These are phyloP conservation scores for Erebia palarica DNA, from an alignment of 2,888 invertebrate genomes.

Conservation along the genomic window DNA sequence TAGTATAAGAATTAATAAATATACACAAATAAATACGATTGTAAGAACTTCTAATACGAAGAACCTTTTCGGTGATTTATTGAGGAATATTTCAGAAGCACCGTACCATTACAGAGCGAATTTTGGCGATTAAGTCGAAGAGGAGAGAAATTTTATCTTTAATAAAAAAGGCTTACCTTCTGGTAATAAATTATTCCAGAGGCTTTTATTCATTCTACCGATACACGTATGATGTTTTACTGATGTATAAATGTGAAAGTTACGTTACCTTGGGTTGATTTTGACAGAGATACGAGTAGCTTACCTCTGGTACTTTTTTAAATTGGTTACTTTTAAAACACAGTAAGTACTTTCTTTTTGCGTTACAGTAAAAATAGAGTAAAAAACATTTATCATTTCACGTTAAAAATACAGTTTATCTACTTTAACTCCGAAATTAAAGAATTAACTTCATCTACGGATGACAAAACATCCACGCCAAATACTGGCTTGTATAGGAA, in stretches of 20 bases:
- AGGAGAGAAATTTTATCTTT: conserved; percentile 22
- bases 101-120: conserved; percentile 17
- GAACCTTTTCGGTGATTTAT: conserved; percentile 22
- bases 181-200: conserved; percentile 5
- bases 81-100: conserved; percentile 19
- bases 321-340: too few species aligned
- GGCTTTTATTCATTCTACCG: conserved; percentile 3
- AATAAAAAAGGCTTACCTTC: conserved; percentile 20
- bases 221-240: not conserved
- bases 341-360: too few species aligned
- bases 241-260: not conserved
- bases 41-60: conserved; percentile 18
- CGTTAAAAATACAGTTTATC: too few species aligned
- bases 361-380: too few species aligned
- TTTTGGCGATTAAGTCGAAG: conserved; percentile 22
- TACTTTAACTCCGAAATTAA: too few species aligned
- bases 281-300: too few species aligned
- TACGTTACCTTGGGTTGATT: too few species aligned
- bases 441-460: too few species aligned
- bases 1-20: not conserved
- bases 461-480: too few species aligned
- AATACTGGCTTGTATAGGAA: too few species aligned
- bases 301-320: too few species aligned
- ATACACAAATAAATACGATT: conserved; percentile 7
- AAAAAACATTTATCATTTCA: too few species aligned